Evolutionary conservation across 1,140 invertebrate genomes (phyloP), one percentile per base, ranked within the genome.

Genomic region (Wiebesia pumilae): DNA sequence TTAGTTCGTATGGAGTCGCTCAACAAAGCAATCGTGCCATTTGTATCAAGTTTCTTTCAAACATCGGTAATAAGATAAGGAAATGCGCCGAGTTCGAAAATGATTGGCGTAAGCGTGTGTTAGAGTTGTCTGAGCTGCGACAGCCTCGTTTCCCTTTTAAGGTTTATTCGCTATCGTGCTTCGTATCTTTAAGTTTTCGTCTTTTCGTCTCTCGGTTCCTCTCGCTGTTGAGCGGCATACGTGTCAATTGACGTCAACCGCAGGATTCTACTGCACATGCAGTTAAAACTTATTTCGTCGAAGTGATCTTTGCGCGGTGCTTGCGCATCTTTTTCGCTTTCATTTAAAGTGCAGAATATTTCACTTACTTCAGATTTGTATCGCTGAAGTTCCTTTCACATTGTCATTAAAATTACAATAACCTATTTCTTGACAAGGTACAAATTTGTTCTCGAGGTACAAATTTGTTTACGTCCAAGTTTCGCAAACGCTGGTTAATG

Each of bases 111-210:
- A 81, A 67, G 7, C 80, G 33, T 38, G 24, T 30, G n/a, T 67
- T 69, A 69, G 35, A 67, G 35, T 67, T 81, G 80, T 47, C 62
- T 27, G 33, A 65, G 43, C 62, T 33, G 80, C 80, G 47, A 67
- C 62, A 67, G 62, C 62, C 38, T 81, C 80, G 80, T 81, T 81
- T 81, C 62, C 62, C 62, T 67, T 69, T 81, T 65, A 80, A 51
- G 51, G 51, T 35, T 80, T 58, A 58, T 80, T 35, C 51, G 4
- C 51, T 80, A 3, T 58, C 51, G 35, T 19, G 3, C 47, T 58
- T 6, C 9, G 27, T 51, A 10, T 51, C 75, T 21, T 14, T 9
- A 21, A 40, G 16, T 40, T 16, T 9, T 14, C 14, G 43, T n/a
- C 43, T 47, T 6, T 6, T 14, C 19, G 69, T 40, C 69, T 38